These are phyloP conservation scores for Varanus salvator DNA, from an alignment of 2,113 vertebrate species.

Conservation along the genomic window DNA sequence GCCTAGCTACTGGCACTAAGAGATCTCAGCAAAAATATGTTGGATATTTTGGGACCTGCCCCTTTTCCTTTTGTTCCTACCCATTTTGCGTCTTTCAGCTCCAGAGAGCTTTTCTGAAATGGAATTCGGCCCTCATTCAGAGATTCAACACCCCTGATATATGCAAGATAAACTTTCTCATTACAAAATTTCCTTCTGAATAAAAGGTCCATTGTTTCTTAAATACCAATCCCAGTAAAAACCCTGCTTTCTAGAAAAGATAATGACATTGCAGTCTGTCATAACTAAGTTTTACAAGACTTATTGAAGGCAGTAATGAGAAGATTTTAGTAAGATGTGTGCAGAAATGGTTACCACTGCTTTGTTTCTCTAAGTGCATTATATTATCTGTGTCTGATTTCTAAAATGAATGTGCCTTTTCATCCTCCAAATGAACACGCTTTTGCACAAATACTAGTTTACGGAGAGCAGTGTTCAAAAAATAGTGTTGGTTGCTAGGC, in stretches of 20 bases:
- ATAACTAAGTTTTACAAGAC: slow-evolving; percentile 31
- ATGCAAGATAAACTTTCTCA: background rate
- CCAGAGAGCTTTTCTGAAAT: too few species aligned
- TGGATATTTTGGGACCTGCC: too few species aligned
- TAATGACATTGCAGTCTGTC: background rate
- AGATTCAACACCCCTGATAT: background rate
- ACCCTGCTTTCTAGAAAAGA: slow-evolving; percentile 9
- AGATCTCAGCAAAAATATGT: too few species aligned
- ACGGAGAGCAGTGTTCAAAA: slow-evolving; percentile 72
- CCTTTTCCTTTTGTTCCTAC: too few species aligned
- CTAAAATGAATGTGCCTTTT: slow-evolving; percentile 70
- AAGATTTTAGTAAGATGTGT: slow-evolving; percentile 34
- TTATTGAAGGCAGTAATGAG: slow-evolving; percentile 25
- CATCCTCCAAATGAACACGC: slow-evolving; percentile 63
- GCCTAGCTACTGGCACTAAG: too few species aligned
- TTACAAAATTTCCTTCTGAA: background rate
- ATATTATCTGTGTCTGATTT: slow-evolving; percentile 72
- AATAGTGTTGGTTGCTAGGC: slow-evolving; percentile 81
- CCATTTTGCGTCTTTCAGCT: too few species aligned
- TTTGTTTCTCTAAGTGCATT: slow-evolving; percentile 54
- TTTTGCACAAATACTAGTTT: slow-evolving; percentile 75
- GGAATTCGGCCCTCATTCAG: too few species aligned
- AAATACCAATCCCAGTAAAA: background rate
- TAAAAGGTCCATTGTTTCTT: background rate
- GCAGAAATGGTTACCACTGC: slow-evolving; percentile 33